These are phyloP conservation scores for Aviceda subcristata DNA, from an alignment of 2,113 vertebrate genomes.

Conservation along the genomic window DNA sequence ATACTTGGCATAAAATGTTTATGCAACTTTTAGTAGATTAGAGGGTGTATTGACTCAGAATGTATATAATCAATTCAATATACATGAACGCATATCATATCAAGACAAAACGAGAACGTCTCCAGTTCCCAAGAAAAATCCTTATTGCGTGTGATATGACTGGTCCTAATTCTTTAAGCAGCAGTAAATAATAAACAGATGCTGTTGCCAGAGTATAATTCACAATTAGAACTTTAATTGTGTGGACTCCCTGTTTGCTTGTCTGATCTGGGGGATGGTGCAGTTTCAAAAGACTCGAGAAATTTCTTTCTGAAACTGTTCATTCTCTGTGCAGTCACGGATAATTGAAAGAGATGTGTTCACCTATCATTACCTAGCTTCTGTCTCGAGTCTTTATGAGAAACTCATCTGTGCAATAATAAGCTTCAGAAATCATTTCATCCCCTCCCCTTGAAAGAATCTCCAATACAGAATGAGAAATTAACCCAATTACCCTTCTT, in stretches of 20 bases:
- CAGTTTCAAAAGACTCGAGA: not conserved
- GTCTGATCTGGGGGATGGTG: not conserved
- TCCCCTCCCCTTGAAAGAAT: not conserved
- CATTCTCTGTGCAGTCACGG: not conserved
- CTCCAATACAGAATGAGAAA: slow-evolving; percentile 21
- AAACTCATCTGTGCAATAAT: not conserved
- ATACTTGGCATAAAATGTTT: slow-evolving; percentile 29
- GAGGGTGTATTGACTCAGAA: not conserved
- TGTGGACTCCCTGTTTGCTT: not conserved
- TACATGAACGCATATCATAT: slow-evolving; percentile 9
- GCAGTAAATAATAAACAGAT: slow-evolving; percentile 52
- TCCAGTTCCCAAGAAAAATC: not conserved
- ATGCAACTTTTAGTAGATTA: slow-evolving; percentile 29
- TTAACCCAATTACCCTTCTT: slow-evolving; percentile 10
- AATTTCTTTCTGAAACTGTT: not conserved
- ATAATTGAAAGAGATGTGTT: slow-evolving; percentile 14
- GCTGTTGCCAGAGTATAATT: not conserved
- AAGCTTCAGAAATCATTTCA: not conserved
- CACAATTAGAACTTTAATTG: slow-evolving; percentile 35
- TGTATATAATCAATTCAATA: slow-evolving; percentile 23
- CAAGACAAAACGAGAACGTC: not conserved
- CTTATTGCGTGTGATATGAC: not conserved
- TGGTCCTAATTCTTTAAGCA: slow-evolving; percentile 28
- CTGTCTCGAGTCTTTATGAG: not conserved
- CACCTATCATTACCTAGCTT: not conserved